Evolutionary conservation across 1,140 invertebrate species (phyloP).

Genomic region (Drosophila sp.): DNA sequence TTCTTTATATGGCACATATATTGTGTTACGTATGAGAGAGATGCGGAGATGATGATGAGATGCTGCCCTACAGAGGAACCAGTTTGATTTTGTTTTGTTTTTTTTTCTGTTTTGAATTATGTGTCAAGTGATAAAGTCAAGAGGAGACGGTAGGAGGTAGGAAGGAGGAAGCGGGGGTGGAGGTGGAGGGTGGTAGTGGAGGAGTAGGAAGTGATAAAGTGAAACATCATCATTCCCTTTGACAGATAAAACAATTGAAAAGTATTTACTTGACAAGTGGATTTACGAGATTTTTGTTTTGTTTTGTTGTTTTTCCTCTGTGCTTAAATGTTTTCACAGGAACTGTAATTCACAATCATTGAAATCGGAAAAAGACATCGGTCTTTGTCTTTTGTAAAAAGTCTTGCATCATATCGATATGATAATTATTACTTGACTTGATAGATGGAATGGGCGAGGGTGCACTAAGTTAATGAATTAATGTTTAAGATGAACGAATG

Average conservation of each 20-base stretch:
- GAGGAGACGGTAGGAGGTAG: background rate
- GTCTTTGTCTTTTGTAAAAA: background rate
- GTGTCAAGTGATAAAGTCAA: slow-evolving; percentile 20
- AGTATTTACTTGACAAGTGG: slow-evolving; percentile 2
- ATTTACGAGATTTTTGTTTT: slow-evolving; percentile 5
- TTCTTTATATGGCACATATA: slow-evolving; percentile 3
- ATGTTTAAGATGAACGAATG: no score
- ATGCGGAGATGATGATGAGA: slow-evolving; percentile 16
- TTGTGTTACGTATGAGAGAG: slow-evolving; percentile 17
- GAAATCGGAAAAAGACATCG: background rate
- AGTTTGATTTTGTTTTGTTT: slow-evolving; percentile 15
- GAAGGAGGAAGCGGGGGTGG: background rate
- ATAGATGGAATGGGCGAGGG: background rate
- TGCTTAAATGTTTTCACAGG: background rate
- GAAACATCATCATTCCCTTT: slow-evolving; percentile 11
- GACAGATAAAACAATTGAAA: slow-evolving; percentile 6
- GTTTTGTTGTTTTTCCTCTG: background rate
- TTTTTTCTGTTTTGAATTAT: slow-evolving; percentile 10
- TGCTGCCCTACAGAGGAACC: slow-evolving; percentile 23
- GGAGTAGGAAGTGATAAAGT: slow-evolving; percentile 5
- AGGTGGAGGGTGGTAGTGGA: background rate
- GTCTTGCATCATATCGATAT: background rate
- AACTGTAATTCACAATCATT: background rate
- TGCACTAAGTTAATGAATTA: background rate
- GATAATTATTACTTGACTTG: background rate